These are phyloP conservation scores for Pelobates fuscus DNA, from an alignment of 2,113 vertebrate genomes.

Conservation along the genomic window DNA sequence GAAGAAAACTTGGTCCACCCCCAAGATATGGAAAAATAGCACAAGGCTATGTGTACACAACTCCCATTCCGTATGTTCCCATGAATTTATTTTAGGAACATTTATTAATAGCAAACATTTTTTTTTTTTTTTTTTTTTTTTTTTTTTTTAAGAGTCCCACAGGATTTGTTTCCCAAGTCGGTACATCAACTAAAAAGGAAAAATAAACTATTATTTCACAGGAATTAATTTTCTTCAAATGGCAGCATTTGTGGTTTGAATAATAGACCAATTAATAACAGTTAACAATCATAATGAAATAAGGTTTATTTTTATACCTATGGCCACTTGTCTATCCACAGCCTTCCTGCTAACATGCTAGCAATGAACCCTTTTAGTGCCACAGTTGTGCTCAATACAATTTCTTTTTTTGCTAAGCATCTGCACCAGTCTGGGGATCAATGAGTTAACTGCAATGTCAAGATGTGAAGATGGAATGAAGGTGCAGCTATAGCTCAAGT, in stretches of 20 bases:
- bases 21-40: conserved; percentile 12
- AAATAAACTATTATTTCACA: conserved; percentile 21
- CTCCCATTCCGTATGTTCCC: conserved; percentile 23
- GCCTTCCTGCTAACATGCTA: too few relatives aligned
- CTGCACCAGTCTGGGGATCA: too few relatives aligned
- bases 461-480: too few relatives aligned
- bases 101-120: conserved; percentile 12
- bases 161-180: conserved; percentile 15
- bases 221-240: not conserved
- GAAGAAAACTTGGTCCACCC: too few relatives aligned
- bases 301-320: too few relatives aligned
- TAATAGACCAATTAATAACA: not conserved
- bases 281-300: too few relatives aligned
- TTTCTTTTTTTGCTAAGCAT: too few relatives aligned
- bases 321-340: too few relatives aligned
- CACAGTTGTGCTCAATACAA: too few relatives aligned
- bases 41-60: conserved; percentile 4
- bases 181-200: conserved; percentile 18
- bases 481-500: too few relatives aligned
- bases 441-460: too few relatives aligned
- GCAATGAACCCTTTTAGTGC: too few relatives aligned
- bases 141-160: conserved; percentile 1
- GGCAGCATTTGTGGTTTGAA: not conserved
- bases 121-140: conserved; percentile 10
- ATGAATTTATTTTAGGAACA: conserved; percentile 10